Conservation (phyloP, 2,888 invertebrate genomes). For the Acanthosepion pharaonis region DNA sequence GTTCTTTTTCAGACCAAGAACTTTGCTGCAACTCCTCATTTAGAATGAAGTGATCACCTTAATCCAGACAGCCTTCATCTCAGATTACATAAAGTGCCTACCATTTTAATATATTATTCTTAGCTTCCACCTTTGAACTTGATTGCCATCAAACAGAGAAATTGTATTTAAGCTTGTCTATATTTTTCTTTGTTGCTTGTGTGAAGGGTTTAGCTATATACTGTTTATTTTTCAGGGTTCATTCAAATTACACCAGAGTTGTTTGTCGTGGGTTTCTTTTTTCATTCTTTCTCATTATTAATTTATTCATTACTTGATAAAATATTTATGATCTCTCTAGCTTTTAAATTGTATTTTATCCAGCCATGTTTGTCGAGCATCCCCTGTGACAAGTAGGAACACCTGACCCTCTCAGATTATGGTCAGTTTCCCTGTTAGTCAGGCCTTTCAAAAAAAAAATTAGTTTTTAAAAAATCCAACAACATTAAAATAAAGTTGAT, state of each 20-base stretch:
- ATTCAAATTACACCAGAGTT: background rate
- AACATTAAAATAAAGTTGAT: background rate
- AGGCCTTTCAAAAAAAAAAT: background rate
- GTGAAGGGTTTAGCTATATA: background rate
- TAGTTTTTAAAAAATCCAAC: background rate
- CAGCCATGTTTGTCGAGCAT: background rate
- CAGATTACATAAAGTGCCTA: too few species aligned
- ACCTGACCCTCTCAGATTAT: background rate
- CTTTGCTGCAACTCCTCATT: too few species aligned
- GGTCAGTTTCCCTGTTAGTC: background rate
- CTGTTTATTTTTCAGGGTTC: background rate
- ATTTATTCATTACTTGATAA: slow-evolving; percentile 15
- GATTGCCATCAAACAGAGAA: too few species aligned
- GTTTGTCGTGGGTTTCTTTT: background rate
- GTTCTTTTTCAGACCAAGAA: too few species aligned
- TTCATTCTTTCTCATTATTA: background rate
- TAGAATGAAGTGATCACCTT: too few species aligned
- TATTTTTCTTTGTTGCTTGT: background rate
- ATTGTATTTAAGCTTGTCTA: too few species aligned
- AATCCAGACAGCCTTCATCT: too few species aligned
- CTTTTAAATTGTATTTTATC: background rate
- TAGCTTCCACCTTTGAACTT: too few species aligned
- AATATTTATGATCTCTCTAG: background rate
- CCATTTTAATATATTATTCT: too few species aligned
- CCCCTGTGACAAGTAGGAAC: background rate